Base-by-base conservation (phyloP, 2,113 vertebrate genomes). In the Ciconia maguari region DNA sequence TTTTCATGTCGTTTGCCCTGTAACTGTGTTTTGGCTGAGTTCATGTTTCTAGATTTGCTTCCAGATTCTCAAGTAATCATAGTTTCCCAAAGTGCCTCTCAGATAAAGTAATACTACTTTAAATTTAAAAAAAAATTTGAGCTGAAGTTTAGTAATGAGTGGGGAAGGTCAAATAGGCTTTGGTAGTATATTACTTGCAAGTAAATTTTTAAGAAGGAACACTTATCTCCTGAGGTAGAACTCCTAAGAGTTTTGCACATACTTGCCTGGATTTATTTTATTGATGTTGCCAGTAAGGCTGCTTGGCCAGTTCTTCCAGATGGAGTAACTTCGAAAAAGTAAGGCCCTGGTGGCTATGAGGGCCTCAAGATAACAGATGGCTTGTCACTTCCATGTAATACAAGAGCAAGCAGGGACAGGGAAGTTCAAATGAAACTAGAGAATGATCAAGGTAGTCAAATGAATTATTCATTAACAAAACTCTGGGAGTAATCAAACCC, bases 381-480 rank as follows among this genome's bases (percentile, higher is more conserved):
- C 62, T 94, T 96, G 87, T 94, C 93, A 82, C 72, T 42, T 79
- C 24, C n/a, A 0, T 75, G 97, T 96, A 95, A 97, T 77, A 77
- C 96, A 76, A 97, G 96, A 94, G 76, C 90, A 83, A 82, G 93
- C 81, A 77, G 84, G 88, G 82, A 68, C 79, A 54, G 93, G 85
- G 68, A 84, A 32, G 65, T 64, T 94, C 90, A 71, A 13, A 9
- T 93, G 95, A 80, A 95, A 94, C 92, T 64, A 12, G 92, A 96
- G 96, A 94, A 51, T 89, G 60, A 96, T 80, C 94, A 85, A 77
- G 84, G 74, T 90, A 89, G 60, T 74, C 87, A 80, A 6, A 90
- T 97, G 93, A 96, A 97, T 97, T 97, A 97, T 96, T 97, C 89
- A 97, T 94, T 44, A 64, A 14, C 62, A 75, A 89, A 97, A 96